phyloP scores from a whole-genome alignment of 2,888 invertebrate genomes.

The Andrena dorsata region DNA sequence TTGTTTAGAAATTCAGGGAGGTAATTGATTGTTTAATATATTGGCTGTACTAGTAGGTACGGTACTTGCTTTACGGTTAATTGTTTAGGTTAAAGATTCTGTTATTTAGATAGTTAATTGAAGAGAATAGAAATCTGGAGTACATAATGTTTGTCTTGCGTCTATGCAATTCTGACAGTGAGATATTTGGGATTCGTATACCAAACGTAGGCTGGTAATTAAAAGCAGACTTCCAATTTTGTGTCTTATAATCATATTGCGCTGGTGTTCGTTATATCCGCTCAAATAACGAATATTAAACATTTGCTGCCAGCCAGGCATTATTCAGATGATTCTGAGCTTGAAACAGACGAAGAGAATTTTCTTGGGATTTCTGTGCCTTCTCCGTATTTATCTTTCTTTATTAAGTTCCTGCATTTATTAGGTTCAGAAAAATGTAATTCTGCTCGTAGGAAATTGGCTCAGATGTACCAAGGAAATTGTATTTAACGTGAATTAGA shows the following conservation, averaged over 20 bases:
- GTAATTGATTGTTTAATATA: no score
- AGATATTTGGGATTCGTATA: no score
- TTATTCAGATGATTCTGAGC: neutral
- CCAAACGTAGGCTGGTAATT: neutral
- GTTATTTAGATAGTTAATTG: no score
- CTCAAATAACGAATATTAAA: neutral
- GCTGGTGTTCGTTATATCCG: neutral
- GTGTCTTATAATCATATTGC: neutral
- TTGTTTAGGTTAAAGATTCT: no score
- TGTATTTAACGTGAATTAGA: neutral
- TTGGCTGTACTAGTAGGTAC: no score
- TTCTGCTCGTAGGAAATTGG: neutral
- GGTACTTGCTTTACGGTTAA: no score
- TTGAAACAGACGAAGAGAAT: neutral
- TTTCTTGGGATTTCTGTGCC: constrained; percentile 1
- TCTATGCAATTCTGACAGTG: no score
- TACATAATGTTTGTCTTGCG: no score
- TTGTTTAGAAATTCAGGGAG: no score
- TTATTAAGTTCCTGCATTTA: constrained; percentile 44
- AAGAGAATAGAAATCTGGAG: no score
- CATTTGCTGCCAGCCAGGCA: neutral
- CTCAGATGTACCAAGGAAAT: neutral
- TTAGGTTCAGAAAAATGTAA: constrained; percentile 21
- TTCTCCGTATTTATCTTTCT: constrained; percentile 22
- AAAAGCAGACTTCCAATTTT: neutral